Base-by-base conservation (phyloP, 2,113 vertebrate species). In the Ochotona princeps region DNA sequence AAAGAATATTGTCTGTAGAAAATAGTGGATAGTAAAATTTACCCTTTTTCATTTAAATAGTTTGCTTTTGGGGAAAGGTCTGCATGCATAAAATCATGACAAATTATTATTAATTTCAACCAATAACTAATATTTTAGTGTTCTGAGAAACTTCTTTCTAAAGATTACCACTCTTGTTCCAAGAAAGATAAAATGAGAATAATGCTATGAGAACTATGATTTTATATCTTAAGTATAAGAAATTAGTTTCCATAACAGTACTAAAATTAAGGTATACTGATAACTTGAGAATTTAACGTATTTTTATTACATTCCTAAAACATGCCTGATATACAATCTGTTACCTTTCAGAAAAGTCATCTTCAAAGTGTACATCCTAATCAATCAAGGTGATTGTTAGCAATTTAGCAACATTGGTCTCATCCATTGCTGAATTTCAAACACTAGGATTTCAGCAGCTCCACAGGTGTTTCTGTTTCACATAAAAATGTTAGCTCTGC, bases 1-100 rank as follows among this genome's bases (percentile, higher is more conserved):
- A 89, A 97, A 94, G 96, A 95, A 96, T 93, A 92, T 85, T 79
- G 89, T 95, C 87, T 92, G 69, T n/a, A 74, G 60, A 95, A 95
- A 93, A 96, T 79, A 96, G 67, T 82, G 70, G 44, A 82, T 85
- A 91, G 54, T 94, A 94, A 97, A 95, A 93, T 60, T 94, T 96
- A 84, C n/a, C 51, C 44, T 85, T 78, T 89, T 82, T 80, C 72
- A 76, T 85, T 38, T 90, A 92, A 87, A 90, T 93, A 65, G 88
- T 91, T 69, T 61, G 25, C 47, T 74, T 93, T 96, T 92, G 89
- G 76, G 75, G 23, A 94, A 89, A 94, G 28, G 25, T 47, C 32
- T 94, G 92, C 85, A 85, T 94, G 65, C 44, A 80, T 38, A 74
- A 9, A 20, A 83, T 75, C 17, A 60, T 88, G 79, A 60, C 49